Conservation (phyloP, 30 jellyfish, hydroid and myxozoan species). For the Clytia hemisphaerica region DNA sequence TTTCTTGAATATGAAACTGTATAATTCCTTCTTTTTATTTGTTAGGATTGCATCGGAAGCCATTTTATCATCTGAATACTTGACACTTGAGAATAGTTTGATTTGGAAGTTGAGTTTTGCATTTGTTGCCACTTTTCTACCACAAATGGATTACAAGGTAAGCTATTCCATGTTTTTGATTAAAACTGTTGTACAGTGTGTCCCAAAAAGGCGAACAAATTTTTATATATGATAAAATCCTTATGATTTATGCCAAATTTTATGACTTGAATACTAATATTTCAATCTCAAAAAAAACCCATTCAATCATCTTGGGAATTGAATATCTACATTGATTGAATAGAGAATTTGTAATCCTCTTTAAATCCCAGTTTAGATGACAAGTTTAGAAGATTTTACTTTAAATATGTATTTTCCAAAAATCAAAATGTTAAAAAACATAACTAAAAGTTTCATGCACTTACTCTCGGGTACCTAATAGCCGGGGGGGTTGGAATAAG, state of each 20-base stretch:
- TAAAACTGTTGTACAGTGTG: not conserved
- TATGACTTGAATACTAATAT: no score
- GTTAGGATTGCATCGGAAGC: conserved; percentile 88
- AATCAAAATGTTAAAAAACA: no score
- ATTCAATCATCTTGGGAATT: no score
- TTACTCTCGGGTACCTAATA: no score
- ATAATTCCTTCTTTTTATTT: not conserved
- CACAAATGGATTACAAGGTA: conserved; percentile 87
- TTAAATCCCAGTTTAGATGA: no score
- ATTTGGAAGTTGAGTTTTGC: conserved; percentile 78
- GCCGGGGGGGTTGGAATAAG: no score
- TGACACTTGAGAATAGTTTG: conserved; percentile 45
- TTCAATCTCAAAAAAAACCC: no score
- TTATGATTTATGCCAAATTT: not conserved
- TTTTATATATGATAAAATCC: not conserved
- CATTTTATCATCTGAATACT: conserved; percentile 57
- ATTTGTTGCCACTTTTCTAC: conserved; percentile 45
- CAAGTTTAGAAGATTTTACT: no score
- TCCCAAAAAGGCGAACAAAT: not conserved
- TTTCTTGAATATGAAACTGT: not conserved
- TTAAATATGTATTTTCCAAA: no score
- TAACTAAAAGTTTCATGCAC: no score
- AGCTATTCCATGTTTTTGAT: not conserved
- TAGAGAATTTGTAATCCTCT: no score
- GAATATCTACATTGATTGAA: no score